phyloP scores from a whole-genome alignment of 2,888 invertebrate species.

The Argyresthia goedartella region DNA sequence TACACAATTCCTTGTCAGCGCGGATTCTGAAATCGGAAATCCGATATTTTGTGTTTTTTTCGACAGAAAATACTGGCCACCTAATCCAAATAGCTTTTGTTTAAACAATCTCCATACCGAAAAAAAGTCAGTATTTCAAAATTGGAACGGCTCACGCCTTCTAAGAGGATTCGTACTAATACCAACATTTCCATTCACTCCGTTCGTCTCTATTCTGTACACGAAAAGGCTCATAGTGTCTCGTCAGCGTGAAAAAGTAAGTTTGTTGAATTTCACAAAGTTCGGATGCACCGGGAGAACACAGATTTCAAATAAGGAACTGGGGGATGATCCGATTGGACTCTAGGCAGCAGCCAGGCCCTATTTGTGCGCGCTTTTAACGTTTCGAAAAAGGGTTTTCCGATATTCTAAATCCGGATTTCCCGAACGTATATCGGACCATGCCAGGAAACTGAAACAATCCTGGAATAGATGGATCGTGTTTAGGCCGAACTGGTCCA shows the following conservation, averaged over 20 bases:
- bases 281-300: slow-evolving; percentile 24
- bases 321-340: slow-evolving; percentile 39
- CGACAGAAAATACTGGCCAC: too few species aligned
- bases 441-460: too few species aligned
- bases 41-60: too few species aligned
- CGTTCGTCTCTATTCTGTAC: neutral
- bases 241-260: neutral
- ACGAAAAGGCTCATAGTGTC: neutral
- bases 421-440: too few species aligned
- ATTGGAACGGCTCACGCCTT: slow-evolving; percentile 46
- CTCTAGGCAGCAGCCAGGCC: slow-evolving; percentile 17
- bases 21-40: too few species aligned
- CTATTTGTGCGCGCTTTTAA: slow-evolving; percentile 7
- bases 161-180: slow-evolving; percentile 13
- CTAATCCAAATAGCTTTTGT: too few species aligned
- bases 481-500: too few species aligned
- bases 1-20: too few species aligned
- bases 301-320: slow-evolving; percentile 52
- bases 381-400: too few species aligned
- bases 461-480: too few species aligned
- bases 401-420: too few species aligned
- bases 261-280: slow-evolving; percentile 10
- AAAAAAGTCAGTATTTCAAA: slow-evolving; percentile 33
- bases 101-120: too few species aligned
- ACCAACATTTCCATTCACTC: slow-evolving; percentile 3